Evolutionary conservation across 2,797 vertebrate genomes (phyloP), one percentile per base, ranked within the genome.

Genomic region (Ctenosaura bakeri): DNA sequence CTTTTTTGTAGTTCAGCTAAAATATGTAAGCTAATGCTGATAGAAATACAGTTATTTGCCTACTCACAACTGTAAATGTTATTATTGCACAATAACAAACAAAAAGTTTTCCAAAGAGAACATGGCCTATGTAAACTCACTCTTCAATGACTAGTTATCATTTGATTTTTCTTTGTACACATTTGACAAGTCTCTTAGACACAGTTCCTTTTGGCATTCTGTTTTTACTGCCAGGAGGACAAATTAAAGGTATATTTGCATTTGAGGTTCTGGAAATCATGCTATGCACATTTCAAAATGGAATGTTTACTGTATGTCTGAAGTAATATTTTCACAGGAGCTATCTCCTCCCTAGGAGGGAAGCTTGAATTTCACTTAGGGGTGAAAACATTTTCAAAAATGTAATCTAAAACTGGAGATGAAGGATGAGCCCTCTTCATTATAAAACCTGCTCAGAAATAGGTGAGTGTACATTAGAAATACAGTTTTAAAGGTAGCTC

Each of bases 381-480:
- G 0, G 56, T 32, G 83, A 94, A 93, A 92, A 76, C 29, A 92
- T 2, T 24, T 91, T 84, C 64, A 90, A 91, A 91, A 91, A 79
- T 5, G 12, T n/a, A 84, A 86, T 81, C 62, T 42, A 83, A 91
- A 80, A n/a, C 24, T 1, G 52, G 91, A 92, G 46, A 52, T 0
- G 88, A 18, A 32, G 87, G 93, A 92, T 3, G 87, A 29, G 69
- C 52, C 0, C 66, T 32, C 89, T 24, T 93, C 83, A 32, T 46
- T 92, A 87, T 32, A 59, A 91, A 81, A 26, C 77, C 42, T 6
- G 32, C 54, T n/a, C 84, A 92, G 20, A 4, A 91, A 69, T 71
- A 91, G 66, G 62, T 32, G 66, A 78, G 83, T 77, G 7, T 1
- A 59, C 59, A 90, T 92, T 90, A 95, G 73, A 95, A 95, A 89